These are phyloP conservation scores for Drosophila repleta DNA, from an alignment of 1,140 invertebrate genomes.

Conservation along the genomic window DNA sequence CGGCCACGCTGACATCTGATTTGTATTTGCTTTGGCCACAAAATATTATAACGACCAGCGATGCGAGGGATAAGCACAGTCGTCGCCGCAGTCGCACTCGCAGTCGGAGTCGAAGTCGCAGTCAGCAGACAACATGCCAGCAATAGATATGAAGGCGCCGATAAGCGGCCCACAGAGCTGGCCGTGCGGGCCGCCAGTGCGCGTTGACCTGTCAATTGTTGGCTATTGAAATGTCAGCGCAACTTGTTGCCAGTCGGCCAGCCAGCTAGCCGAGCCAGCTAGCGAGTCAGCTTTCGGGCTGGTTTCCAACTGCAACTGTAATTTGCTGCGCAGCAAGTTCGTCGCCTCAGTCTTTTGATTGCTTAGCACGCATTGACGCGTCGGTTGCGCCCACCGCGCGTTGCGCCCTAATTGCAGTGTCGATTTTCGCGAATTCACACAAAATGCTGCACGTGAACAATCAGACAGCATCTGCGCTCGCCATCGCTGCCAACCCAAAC, in stretches of 20 bases:
- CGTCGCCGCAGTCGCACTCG: background rate
- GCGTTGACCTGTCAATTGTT: conserved; percentile 84
- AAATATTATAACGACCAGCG: conserved; percentile 83
- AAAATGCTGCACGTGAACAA: conserved; percentile 62
- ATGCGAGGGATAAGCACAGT: conserved; percentile 48
- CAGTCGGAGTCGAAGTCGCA: background rate
- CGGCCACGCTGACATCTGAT: conserved; percentile 79
- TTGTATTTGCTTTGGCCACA: conserved; percentile 75
- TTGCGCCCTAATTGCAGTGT: conserved; percentile 75
- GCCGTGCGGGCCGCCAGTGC: conserved; percentile 55
- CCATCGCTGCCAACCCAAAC: conserved; percentile 2
- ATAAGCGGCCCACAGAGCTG: conserved; percentile 34
- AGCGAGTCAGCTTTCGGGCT: background rate
- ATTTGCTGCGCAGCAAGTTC: conserved; percentile 62
- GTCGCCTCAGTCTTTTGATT: conserved; percentile 82
- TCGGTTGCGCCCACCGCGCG: conserved; percentile 27
- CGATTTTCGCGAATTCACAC: conserved; percentile 82
- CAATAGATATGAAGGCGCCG: conserved; percentile 60
- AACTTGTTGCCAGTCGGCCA: conserved; percentile 12
- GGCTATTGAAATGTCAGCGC: conserved; percentile 83
- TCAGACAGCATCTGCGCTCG: conserved; percentile 26
- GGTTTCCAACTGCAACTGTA: conserved; percentile 31
- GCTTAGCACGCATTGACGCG: conserved; percentile 13
- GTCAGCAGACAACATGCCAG: conserved; percentile 18
- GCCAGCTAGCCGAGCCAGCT: background rate